Evolutionary conservation across 2,113 vertebrate species (phyloP).

Genomic region (Pandion haliaetus): DNA sequence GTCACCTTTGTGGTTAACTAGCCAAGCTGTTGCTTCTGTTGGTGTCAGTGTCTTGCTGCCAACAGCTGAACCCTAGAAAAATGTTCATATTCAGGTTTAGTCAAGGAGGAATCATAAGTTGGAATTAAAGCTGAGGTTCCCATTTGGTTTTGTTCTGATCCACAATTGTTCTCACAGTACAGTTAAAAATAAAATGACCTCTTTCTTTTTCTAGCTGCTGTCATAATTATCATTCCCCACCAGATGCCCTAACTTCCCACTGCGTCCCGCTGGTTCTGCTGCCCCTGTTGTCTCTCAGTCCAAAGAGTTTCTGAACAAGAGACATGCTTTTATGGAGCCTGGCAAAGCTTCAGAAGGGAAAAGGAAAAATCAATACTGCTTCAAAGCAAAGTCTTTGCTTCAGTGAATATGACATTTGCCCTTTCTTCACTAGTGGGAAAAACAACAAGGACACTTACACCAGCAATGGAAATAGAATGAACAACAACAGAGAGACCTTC

Average conservation of each 20-base stretch:
- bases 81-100: background rate
- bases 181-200: conserved; percentile 60
- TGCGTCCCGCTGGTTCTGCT: background rate
- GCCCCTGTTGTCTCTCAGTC: conserved; percentile 44
- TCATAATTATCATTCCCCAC: conserved; percentile 31
- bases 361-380: conserved; percentile 58
- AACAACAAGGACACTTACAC: conserved; percentile 59
- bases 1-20: background rate
- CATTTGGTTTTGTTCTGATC: background rate
- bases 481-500: conserved; percentile 50
- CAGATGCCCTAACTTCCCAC: conserved; percentile 17
- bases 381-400: conserved; percentile 63
- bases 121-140: background rate
- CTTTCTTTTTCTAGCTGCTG: conserved; percentile 37
- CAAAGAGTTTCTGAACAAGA: conserved; percentile 58
- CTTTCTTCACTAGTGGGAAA: conserved; percentile 58
- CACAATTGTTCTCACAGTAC: background rate
- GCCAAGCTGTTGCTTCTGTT: background rate
- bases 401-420: conserved; percentile 67
- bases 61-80: background rate
- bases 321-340: conserved; percentile 46
- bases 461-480: conserved; percentile 40
- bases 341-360: conserved; percentile 52
- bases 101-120: background rate
- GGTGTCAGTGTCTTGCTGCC: background rate